Evolutionary conservation across 2,113 vertebrate species (phyloP), one percentile per base, ranked within the genome.

Genomic region (Conger conger): DNA sequence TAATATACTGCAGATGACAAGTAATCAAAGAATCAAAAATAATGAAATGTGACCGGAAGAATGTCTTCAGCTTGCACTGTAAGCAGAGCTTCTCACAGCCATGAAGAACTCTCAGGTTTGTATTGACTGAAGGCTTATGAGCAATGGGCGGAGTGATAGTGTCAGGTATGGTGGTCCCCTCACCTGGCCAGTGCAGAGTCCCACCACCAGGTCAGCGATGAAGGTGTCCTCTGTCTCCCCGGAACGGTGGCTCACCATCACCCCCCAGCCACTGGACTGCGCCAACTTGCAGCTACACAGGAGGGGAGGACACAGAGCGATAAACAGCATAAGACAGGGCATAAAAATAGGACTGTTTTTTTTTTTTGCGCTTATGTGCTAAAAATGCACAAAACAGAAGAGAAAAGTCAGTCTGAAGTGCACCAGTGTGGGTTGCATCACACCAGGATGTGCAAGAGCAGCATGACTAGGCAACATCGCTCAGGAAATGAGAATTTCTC

Each of bases 141-240:
- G 45, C 11, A 13, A 11, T 1, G 45, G 45, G 5, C 7, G 0
- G 1, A 50, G 45, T 1, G 6, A 15, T 7, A 13, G 45, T 13
- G 3, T 63, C 18, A 3, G 18, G 54, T 20, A 57, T 57, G 7
- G 50, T 3, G 13, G 54, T 18, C 68, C 18, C 23, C 79, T 33
- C 13, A 95, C 95, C 93, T 95, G 95, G 91, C 95, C 95, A 83
- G 95, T 95, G 90, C 95, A 95, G 38, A 95, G 95, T 86, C 95
- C 95, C 81, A 95, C 95, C 86, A 95, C 95, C 88, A 95, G 92
- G 92, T 95, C 95, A 54, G 95, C 94, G 33, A 95, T 95, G 83
- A 95, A 95, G 83, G 95, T 95, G 92, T 95, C 94, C 89, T 95
- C 94, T 0, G 94, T 95, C 90, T 95, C 94, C 57, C 94, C 94